A percentile compares a stretch with the other conserved stretches of the same genome.
phyloP scores from a whole-genome alignment of 2,888 invertebrate species.

The Coenonympha glycerion region DNA sequence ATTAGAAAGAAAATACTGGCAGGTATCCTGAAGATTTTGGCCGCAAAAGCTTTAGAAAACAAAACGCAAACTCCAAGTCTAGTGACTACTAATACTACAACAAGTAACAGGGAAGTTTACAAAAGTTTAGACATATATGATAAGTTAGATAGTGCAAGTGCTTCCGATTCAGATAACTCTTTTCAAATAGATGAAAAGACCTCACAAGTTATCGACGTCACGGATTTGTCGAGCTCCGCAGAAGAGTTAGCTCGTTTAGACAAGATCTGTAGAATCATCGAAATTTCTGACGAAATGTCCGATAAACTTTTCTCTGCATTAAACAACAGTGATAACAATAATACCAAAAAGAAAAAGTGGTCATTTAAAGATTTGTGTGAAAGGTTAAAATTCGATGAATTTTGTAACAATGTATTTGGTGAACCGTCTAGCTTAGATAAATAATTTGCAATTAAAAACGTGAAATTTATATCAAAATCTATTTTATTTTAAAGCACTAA shows the following conservation, averaged over 20 bases:
- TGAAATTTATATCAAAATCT: conserved; percentile 7
- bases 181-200: conserved; percentile 52
- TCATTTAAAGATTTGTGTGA: conserved; percentile 66
- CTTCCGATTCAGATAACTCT: conserved; percentile 54
- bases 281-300: conserved; percentile 67
- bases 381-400: conserved; percentile 60
- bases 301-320: conserved; percentile 55
- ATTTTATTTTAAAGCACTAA: conserved; percentile 34
- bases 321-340: conserved; percentile 29
- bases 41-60: conserved; percentile 23
- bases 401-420: conserved; percentile 59
- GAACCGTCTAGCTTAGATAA: conserved; percentile 11
- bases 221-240: conserved; percentile 55
- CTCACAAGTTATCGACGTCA: conserved; percentile 57
- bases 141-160: conserved; percentile 62
- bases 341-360: conserved; percentile 44
- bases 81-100: conserved; percentile 31
- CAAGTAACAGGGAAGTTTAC: conserved; percentile 32
- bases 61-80: conserved; percentile 30
- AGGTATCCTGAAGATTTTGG: conserved; percentile 19
- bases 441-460: conserved; percentile 3
- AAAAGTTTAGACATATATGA: conserved; percentile 54
- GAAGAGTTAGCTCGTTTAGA: conserved; percentile 60
- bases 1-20: conserved; percentile 20
- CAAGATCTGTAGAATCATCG: conserved; percentile 66